Evolutionary conservation across 1,140 invertebrate genomes (phyloP).

Genomic region (Cyphomyrmex costatus): DNA sequence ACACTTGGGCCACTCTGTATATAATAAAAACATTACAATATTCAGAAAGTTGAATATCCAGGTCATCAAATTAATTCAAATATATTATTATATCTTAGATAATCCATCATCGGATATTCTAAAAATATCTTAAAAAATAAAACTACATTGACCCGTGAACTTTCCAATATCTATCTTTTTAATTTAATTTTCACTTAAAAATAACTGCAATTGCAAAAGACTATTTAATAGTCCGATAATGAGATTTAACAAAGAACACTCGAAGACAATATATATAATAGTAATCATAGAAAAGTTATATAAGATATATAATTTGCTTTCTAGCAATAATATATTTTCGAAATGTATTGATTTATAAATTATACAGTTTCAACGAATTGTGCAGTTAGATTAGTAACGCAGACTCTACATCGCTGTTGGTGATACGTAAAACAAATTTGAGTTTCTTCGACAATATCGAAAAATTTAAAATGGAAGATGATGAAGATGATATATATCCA

Average conservation of each 20-base stretch:
- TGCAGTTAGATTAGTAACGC: neutral
- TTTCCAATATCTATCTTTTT: slow-evolving; percentile 44
- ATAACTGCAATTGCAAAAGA: neutral
- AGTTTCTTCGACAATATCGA: neutral
- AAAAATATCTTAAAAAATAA: slow-evolving; percentile 29
- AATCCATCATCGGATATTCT: slow-evolving; percentile 51
- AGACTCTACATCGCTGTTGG: neutral
- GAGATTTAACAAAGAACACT: neutral
- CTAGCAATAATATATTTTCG: neutral
- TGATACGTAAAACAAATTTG: neutral
- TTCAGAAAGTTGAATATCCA: slow-evolving; percentile 6
- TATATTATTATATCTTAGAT: slow-evolving; percentile 39
- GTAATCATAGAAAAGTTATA: neutral
- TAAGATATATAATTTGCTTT: slow-evolving; percentile 1
- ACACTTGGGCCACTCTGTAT: too few species aligned
- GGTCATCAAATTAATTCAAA: slow-evolving; percentile 40
- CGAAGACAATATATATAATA: neutral
- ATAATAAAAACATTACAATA: too few species aligned
- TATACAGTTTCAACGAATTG: too few species aligned
- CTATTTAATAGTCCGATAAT: slow-evolving; percentile 22
- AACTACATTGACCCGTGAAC: slow-evolving; percentile 52
- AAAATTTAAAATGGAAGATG: neutral
- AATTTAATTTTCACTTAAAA: slow-evolving; percentile 33
- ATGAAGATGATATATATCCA: slow-evolving; percentile 13
- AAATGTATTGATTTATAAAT: neutral